A percentile compares a stretch with the other conserved stretches of the same genome.
These are phyloP conservation scores for Pollimyrus isidori DNA, from an alignment of 2,113 vertebrate genomes.

Conservation along the genomic window DNA sequence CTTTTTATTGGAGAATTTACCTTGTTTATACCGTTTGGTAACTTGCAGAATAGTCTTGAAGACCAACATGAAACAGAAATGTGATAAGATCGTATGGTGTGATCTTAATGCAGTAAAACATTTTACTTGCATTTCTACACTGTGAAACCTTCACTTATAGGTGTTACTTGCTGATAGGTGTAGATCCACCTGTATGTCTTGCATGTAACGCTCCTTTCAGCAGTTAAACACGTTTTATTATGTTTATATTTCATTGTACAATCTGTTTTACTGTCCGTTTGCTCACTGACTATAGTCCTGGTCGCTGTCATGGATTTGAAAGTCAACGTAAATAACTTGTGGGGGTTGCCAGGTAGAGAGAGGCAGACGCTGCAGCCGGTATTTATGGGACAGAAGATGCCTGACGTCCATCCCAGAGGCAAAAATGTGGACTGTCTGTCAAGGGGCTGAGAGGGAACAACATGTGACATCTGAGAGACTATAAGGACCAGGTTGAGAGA, in stretches of 20 bases:
- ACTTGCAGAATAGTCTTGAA: background rate
- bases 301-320: background rate
- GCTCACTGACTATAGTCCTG: background rate
- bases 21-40: background rate
- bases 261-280: background rate
- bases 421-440: background rate
- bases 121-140: background rate
- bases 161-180: background rate
- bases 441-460: too few species aligned
- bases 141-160: background rate
- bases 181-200: background rate
- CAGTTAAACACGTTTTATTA: background rate
- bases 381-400: background rate
- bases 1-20: background rate
- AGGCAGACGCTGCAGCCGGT: background rate
- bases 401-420: background rate
- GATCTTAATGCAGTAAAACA: background rate
- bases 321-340: background rate
- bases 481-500: background rate
- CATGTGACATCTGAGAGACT: too few species aligned
- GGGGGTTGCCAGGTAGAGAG: background rate
- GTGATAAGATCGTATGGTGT: background rate
- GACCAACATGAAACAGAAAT: background rate
- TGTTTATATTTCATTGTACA: background rate
- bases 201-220: background rate